Evolutionary conservation across 1,140 invertebrate species (phyloP).

Genomic region (Cataglyphis hispanica): DNA sequence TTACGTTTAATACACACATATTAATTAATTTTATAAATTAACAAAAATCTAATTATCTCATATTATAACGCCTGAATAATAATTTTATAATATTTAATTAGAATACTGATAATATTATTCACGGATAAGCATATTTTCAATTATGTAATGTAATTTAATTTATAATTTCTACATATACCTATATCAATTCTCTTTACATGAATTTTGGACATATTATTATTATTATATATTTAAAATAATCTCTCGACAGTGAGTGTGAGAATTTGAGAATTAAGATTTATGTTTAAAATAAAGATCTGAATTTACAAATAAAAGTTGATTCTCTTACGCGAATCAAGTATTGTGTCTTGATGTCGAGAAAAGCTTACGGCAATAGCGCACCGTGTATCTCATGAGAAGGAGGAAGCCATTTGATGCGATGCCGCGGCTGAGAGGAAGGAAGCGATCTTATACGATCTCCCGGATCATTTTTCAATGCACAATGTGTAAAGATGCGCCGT

Average conservation of each 20-base stretch:
- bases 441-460: conserved; percentile 51
- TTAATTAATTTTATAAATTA: conserved; percentile 36
- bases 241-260: background rate
- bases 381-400: conserved; percentile 42
- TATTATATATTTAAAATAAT: conserved; percentile 12
- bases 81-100: conserved; percentile 25
- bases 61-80: background rate
- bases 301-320: conserved; percentile 14
- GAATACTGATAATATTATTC: conserved; percentile 9
- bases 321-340: background rate
- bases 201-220: background rate
- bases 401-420: conserved; percentile 45
- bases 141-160: conserved; percentile 34
- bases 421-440: conserved; percentile 40
- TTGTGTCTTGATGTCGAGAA: conserved; percentile 5
- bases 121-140: conserved; percentile 12
- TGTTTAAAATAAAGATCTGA: background rate
- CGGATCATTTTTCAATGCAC: conserved; percentile 50
- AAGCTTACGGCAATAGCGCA: conserved; percentile 20
- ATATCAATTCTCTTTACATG: background rate
- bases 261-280: background rate
- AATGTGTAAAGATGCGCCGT: conserved; percentile 38
- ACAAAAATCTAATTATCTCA: conserved; percentile 37
- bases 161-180: conserved; percentile 7
- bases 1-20: background rate